phyloP scores from a whole-genome alignment of 2,797 vertebrate genomes.

The Enteromius mattozi region DNA sequence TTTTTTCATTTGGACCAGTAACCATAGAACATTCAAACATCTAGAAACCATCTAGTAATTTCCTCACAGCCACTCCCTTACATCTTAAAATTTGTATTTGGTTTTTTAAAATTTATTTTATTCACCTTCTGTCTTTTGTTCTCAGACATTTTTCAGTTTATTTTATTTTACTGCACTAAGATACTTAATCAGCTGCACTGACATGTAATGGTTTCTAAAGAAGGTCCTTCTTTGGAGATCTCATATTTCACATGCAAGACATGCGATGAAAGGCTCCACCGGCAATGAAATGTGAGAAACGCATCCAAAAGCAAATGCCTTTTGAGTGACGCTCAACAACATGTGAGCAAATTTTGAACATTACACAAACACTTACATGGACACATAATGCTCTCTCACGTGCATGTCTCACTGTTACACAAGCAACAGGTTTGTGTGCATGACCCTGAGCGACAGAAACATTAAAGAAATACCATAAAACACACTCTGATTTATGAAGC shows the following conservation, averaged over 20 bases:
- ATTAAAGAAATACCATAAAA: not conserved
- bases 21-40: not conserved
- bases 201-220: not conserved
- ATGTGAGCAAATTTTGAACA: not conserved
- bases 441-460: not conserved
- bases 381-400: constrained; percentile 7
- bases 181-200: not conserved
- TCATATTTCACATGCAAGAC: constrained; percentile 3
- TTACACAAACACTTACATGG: constrained; percentile 20
- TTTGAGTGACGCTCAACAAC: not conserved
- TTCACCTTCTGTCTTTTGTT: not conserved
- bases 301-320: constrained; percentile 20
- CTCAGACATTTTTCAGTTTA: not conserved
- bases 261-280: not conserved
- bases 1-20: not conserved
- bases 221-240: not conserved
- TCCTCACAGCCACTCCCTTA: not conserved
- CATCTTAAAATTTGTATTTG: not conserved
- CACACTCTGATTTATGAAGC: constrained; percentile 1
- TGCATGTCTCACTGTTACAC: constrained; percentile 21
- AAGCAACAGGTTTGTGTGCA: constrained; percentile 8
- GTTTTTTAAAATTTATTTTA: not conserved
- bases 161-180: not conserved
- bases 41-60: not conserved
- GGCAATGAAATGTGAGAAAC: not conserved